Evolutionary conservation across 2,797 vertebrate species (phyloP).

Genomic region (Darevskia nairensis): DNA sequence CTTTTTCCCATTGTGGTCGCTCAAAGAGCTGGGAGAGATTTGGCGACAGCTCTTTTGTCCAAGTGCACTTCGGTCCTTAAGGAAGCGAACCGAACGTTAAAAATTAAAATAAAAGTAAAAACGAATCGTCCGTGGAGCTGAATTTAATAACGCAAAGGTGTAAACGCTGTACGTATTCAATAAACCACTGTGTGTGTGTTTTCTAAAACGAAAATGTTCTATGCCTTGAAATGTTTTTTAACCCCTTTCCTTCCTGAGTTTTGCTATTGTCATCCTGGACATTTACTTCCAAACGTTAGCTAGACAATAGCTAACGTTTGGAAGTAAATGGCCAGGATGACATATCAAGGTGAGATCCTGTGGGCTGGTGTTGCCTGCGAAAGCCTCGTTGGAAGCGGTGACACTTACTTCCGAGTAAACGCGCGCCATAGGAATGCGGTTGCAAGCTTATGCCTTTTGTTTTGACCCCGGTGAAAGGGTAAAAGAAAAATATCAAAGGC

Average conservation of each 20-base stretch:
- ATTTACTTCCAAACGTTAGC: constrained; percentile 81
- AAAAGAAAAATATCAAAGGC: not conserved
- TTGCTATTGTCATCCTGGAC: constrained; percentile 77
- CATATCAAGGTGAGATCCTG: constrained; percentile 33
- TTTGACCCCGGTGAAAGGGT: constrained; percentile 25
- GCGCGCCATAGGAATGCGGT: not conserved
- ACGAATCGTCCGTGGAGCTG: constrained; percentile 76
- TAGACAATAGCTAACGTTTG: constrained; percentile 70
- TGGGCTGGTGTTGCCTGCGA: not conserved
- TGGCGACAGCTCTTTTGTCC: constrained; percentile 78
- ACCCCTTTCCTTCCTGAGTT: constrained; percentile 47
- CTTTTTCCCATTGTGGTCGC: constrained; percentile 76
- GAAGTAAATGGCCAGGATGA: constrained; percentile 79
- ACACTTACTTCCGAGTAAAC: not conserved
- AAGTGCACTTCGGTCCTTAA: constrained; percentile 87
- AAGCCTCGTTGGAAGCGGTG: not conserved
- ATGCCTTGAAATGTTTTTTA: constrained; percentile 78
- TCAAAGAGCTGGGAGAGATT: constrained; percentile 79
- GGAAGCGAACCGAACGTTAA: constrained; percentile 68
- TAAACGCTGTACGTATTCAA: constrained; percentile 92
- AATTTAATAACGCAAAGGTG: constrained; percentile 88
- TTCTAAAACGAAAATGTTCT: constrained; percentile 74
- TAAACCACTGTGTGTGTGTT: constrained; percentile 91
- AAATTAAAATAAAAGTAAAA: constrained; percentile 39
- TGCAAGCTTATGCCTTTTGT: not conserved